Evolutionary conservation across 1,140 invertebrate genomes (phyloP), one percentile per base, ranked within the genome.

Genomic region (Frieseomelitta varia): DNA sequence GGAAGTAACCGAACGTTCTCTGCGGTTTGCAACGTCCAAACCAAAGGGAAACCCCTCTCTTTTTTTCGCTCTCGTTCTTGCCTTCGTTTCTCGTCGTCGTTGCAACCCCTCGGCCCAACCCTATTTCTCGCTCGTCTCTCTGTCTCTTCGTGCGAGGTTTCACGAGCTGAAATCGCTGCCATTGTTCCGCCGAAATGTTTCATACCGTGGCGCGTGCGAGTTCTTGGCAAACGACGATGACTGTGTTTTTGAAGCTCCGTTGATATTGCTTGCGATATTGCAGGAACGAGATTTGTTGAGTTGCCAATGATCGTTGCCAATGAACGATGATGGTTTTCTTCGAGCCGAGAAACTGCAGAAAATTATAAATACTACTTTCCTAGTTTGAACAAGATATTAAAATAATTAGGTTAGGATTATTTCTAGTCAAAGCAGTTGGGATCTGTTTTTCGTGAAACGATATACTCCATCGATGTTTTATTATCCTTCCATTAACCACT

Each of bases 1-100:
- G 83, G 90, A 90, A 92, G 85, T 75, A 78, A 81, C 77, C 55
- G 67, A 87, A 84, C 71, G 34, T 79, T 83, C 84, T 79, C 61
- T 73, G 79, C 72, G 86, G 83, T 81, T 78, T 71, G 68, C 84
- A 82, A 79, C 69, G 15, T 75, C 58, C 39, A 72, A 68, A 73
- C 67, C 61, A 72, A 63, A 74, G n/a, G 78, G 68, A 58, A 65
- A 6, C 58, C 21, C 51, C 15, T 24, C 15, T 24, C 4, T 30
- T 75, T 12, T 76, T n/a, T n/a, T n/a, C n/a, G n/a, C 79, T 71
- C 15, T 68, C 81, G 61, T 58, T 72, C 56, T 83, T 39, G 51
- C 47, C 51, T 6, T 39, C 30, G 0, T 65, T 27, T 15, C 58
- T 24, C 27, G 15, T 55, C 61, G 15, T 0, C 30, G 0, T 2